These are phyloP conservation scores for Sinocyclocheilus rhinocerous DNA, from an alignment of 2,113 vertebrate genomes.

Conservation along the genomic window DNA sequence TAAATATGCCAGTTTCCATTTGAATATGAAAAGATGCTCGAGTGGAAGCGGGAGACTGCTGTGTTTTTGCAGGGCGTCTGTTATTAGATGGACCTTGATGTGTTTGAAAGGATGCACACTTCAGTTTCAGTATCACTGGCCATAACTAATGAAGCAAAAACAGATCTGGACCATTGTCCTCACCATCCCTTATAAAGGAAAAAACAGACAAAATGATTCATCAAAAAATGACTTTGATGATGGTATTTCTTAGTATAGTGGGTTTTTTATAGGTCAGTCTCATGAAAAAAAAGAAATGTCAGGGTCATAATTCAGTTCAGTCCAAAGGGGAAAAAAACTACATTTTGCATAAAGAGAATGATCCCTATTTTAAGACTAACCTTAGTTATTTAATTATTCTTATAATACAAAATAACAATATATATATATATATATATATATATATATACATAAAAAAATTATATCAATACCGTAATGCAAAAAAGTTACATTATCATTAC, in stretches of 20 bases:
- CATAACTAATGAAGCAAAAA: constrained; percentile 30
- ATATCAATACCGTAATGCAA: too few species aligned
- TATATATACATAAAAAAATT: too few species aligned
- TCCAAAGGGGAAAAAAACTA: not conserved
- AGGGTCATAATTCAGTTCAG: not conserved
- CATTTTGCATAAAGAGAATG: not conserved
- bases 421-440: too few species aligned
- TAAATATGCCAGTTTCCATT: constrained; percentile 46
- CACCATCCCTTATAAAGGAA: not conserved
- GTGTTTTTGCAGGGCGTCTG: constrained; percentile 19
- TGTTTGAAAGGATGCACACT: constrained; percentile 46
- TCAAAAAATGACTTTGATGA: too few species aligned
- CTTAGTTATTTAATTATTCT: not conserved
- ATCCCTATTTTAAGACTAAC: not conserved
- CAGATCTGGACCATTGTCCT: not conserved
- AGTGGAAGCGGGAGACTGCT: constrained; percentile 8
- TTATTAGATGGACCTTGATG: constrained; percentile 48
- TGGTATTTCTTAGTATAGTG: not conserved
- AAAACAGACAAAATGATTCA: constrained; percentile 6
- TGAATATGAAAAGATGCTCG: constrained; percentile 55
- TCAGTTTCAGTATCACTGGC: constrained; percentile 10
- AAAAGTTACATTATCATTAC: not conserved
- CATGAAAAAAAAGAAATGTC: not conserved
- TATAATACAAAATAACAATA: too few species aligned
- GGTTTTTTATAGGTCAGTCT: not conserved